A percentile compares a stretch with the other conserved stretches of the same genome.
Evolutionary conservation across 2,888 invertebrate species (phyloP).

Genomic region (Drosophila paracracens): DNA sequence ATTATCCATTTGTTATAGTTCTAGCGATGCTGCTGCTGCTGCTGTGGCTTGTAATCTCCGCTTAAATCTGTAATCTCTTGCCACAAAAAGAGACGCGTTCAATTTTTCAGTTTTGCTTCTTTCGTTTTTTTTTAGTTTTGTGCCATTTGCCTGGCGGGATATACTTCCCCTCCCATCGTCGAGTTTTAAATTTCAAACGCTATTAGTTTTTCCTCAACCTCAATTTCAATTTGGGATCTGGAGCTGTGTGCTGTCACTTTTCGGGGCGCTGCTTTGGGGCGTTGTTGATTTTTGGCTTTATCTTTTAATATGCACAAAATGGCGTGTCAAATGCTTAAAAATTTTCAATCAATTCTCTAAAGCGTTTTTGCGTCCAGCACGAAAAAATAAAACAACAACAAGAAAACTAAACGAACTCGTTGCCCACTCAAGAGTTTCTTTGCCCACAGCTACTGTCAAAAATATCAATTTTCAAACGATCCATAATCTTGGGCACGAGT

Average conservation of each 20-base stretch:
- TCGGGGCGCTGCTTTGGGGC: constrained; percentile 34
- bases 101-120: constrained; percentile 14
- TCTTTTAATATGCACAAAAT: constrained; percentile 78
- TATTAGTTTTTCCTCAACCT: not conserved
- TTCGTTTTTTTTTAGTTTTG: constrained; percentile 9
- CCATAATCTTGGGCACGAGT: constrained; percentile 13
- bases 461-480: constrained; percentile 15
- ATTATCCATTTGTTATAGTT: constrained; percentile 67
- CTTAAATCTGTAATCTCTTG: constrained; percentile 71
- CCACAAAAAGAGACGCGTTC: constrained; percentile 50
- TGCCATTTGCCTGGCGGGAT: constrained; percentile 52
- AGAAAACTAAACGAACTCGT: constrained; percentile 20
- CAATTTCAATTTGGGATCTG: constrained; percentile 7
- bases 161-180: not conserved
- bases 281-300: constrained; percentile 74
- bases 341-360: constrained; percentile 73
- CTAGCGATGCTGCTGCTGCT: constrained; percentile 4
- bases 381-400: not conserved
- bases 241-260: constrained; percentile 13
- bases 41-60: constrained; percentile 63
- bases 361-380: constrained; percentile 17
- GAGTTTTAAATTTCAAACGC: constrained; percentile 49
- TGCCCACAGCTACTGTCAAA: constrained; percentile 46
- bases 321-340: constrained; percentile 74
- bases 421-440: constrained; percentile 8